Conservation (phyloP, 2,797 vertebrate genomes). For the Ispidina lecontei region DNA sequence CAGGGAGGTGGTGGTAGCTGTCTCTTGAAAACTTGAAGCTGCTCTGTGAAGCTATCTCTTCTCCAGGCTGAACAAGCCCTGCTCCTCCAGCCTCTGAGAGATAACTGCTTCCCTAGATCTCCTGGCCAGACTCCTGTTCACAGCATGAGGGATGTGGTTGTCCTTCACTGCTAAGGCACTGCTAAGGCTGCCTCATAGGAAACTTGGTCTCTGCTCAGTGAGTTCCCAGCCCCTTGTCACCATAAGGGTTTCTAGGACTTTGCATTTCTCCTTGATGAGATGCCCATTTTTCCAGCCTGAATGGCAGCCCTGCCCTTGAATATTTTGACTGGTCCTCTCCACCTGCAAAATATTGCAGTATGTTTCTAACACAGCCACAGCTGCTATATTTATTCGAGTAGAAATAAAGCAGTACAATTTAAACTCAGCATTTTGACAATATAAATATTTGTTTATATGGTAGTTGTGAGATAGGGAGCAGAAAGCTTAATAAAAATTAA, state of each 20-base stretch:
- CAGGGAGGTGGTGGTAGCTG: not conserved
- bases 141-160: not conserved
- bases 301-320: not conserved
- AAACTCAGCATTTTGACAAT: not conserved
- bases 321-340: not conserved
- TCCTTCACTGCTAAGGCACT: not conserved
- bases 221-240: not conserved
- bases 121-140: not conserved
- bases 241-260: not conserved
- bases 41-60: not conserved
- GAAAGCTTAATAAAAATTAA: constrained; percentile 9
- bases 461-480: not conserved
- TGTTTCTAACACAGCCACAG: not conserved
- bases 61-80: not conserved
- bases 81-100: not conserved
- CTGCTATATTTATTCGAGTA: not conserved
- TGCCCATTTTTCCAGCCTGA: not conserved
- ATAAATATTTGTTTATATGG: not conserved
- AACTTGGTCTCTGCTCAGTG: not conserved
- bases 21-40: not conserved
- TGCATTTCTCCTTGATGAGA: not conserved
- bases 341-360: not conserved
- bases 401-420: not conserved
- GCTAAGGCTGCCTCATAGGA: accelerated
- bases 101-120: not conserved